Conservation (phyloP, 2,888 invertebrate species). For the Mactromeris polynyma region DNA sequence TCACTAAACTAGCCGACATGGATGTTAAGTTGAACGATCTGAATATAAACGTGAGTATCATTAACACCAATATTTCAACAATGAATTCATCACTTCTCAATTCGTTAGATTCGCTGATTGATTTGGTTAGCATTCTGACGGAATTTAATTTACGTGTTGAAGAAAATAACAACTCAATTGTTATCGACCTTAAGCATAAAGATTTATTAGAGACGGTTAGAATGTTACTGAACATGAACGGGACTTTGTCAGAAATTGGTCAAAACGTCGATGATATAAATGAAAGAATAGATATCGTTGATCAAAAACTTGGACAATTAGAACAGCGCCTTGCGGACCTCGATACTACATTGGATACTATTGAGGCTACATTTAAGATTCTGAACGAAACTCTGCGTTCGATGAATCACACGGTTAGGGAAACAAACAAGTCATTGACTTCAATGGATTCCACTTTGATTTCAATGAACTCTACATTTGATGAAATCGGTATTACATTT, state of each 20-base stretch:
- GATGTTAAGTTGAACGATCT: conserved; percentile 41
- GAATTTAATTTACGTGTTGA: conserved; percentile 48
- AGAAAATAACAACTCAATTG: conserved; percentile 39
- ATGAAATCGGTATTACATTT: conserved; percentile 47
- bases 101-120: conserved; percentile 52
- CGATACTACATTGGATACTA: conserved; percentile 43
- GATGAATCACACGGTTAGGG: conserved; percentile 52
- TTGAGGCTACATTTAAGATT: conserved; percentile 44
- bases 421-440: conserved; percentile 37
- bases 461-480: conserved; percentile 27
- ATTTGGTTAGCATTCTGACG: conserved; percentile 51
- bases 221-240: conserved; percentile 59
- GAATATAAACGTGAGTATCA: conserved; percentile 28
- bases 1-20: conserved; percentile 47
- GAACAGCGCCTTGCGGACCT: conserved; percentile 48
- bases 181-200: conserved; percentile 46
- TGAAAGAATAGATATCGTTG: conserved; percentile 53
- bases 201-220: conserved; percentile 58
- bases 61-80: conserved; percentile 27
- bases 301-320: conserved; percentile 25
- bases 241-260: conserved; percentile 53
- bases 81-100: conserved; percentile 60
- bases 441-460: conserved; percentile 43
- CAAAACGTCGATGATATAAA: conserved; percentile 61
- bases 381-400: conserved; percentile 47